Conservation (phyloP, 2,113 vertebrate species). For the Stomatorhinus ivindoensis region DNA sequence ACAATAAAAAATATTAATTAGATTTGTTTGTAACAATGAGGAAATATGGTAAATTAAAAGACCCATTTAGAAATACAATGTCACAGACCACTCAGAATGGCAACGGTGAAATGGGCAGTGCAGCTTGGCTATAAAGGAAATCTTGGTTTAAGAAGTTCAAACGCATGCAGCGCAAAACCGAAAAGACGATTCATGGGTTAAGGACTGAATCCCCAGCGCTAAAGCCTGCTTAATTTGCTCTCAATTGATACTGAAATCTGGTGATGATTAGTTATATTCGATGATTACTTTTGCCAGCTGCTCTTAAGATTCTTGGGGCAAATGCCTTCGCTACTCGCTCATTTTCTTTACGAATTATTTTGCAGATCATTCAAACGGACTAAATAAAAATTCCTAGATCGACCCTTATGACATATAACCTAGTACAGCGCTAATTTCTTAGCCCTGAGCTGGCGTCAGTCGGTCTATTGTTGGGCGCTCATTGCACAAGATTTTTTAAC, state of each 20-base stretch:
- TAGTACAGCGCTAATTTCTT: neutral
- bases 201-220: neutral
- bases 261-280: constrained; percentile 56
- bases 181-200: neutral
- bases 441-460: neutral
- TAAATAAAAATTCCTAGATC: constrained; percentile 41
- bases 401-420: constrained; percentile 16
- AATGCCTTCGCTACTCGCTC: constrained; percentile 32
- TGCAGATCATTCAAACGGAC: constrained; percentile 46
- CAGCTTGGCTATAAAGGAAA: neutral
- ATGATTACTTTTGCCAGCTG: constrained; percentile 48
- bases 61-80: neutral
- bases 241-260: constrained; percentile 43
- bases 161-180: neutral
- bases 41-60: neutral
- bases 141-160: neutral
- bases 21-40: neutral
- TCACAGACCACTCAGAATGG: neutral
- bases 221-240: neutral
- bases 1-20: neutral
- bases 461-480: neutral
- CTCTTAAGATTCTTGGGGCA: constrained; percentile 44
- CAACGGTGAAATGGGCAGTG: neutral
- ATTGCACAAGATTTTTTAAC: neutral
- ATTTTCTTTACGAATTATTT: constrained; percentile 45